Evolutionary conservation across 2,888 invertebrate species (phyloP).

Genomic region (Ypsolopha sequella): DNA sequence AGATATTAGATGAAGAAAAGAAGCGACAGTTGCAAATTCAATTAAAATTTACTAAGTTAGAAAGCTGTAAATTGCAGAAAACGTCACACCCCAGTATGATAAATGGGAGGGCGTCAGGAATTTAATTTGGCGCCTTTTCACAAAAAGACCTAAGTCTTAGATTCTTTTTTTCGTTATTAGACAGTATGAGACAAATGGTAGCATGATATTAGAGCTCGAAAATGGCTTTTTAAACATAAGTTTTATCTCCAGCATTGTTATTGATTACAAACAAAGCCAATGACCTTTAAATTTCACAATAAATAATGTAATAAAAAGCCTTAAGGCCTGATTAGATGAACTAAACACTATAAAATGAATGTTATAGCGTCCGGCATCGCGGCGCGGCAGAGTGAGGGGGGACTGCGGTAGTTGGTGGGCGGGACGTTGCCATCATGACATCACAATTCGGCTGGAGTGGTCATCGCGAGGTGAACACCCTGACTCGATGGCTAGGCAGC

Average conservation of each 20-base stretch:
- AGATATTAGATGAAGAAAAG: constrained; percentile 8
- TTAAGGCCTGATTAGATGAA: background rate
- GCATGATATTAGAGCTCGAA: background rate
- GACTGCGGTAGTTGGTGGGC: constrained; percentile 18
- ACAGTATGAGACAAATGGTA: constrained; percentile 3
- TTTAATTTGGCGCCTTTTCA: constrained; percentile 18
- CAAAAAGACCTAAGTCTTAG: background rate
- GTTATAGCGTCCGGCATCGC: constrained; percentile 13
- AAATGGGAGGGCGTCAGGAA: constrained; percentile 20
- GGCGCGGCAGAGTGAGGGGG: constrained; percentile 9
- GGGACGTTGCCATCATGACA: constrained; percentile 35
- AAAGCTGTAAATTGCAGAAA: constrained; percentile 20
- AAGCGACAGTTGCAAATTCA: constrained; percentile 14
- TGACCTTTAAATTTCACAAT: background rate
- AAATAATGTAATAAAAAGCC: background rate
- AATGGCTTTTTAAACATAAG: background rate
- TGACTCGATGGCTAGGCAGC: background rate
- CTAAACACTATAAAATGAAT: background rate
- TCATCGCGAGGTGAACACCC: background rate
- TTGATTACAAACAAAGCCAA: background rate
- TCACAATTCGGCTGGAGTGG: constrained; percentile 29
- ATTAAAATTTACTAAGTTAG: constrained; percentile 12
- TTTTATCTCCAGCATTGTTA: background rate
- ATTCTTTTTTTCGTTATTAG: constrained; percentile 1
- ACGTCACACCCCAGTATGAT: constrained; percentile 18